phyloP scores from a whole-genome alignment of 2,113 vertebrate genomes.

The Protobothrops flavoviridis region DNA sequence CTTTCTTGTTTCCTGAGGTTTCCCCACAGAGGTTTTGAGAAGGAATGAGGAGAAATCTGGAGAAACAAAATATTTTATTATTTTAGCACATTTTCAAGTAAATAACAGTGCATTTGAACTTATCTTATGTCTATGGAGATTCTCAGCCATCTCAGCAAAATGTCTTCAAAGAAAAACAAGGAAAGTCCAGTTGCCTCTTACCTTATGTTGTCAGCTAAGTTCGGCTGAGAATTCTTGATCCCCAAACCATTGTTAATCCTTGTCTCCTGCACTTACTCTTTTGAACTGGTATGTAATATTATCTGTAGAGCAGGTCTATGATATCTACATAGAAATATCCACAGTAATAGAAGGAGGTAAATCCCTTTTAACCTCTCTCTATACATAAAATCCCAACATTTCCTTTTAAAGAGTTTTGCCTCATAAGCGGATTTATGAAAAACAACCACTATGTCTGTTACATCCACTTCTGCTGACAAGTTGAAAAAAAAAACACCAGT shows the following conservation, averaged over 20 bases:
- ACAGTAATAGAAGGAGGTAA: neutral
- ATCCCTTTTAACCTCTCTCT: neutral
- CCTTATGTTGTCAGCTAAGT: neutral
- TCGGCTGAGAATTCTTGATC: neutral
- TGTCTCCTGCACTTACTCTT: neutral
- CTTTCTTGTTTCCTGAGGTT: neutral
- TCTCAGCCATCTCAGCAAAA: too few relatives aligned
- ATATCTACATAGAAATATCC: neutral
- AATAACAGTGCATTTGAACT: neutral
- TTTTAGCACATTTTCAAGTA: neutral
- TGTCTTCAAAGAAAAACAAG: too few relatives aligned
- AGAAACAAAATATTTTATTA: neutral
- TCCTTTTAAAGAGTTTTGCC: neutral
- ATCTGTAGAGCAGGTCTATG: neutral
- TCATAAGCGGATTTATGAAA: neutral
- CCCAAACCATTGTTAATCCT: neutral
- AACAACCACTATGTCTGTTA: neutral
- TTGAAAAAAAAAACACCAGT: neutral
- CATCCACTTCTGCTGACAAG: neutral
- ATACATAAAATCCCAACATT: neutral
- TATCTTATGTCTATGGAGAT: neutral
- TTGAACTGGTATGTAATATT: neutral
- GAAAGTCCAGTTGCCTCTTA: too few relatives aligned
- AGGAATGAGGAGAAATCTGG: neutral
- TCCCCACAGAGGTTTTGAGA: neutral